Base-by-base conservation (phyloP, 1,140 invertebrate genomes). In the Saccostrea glomerata region DNA sequence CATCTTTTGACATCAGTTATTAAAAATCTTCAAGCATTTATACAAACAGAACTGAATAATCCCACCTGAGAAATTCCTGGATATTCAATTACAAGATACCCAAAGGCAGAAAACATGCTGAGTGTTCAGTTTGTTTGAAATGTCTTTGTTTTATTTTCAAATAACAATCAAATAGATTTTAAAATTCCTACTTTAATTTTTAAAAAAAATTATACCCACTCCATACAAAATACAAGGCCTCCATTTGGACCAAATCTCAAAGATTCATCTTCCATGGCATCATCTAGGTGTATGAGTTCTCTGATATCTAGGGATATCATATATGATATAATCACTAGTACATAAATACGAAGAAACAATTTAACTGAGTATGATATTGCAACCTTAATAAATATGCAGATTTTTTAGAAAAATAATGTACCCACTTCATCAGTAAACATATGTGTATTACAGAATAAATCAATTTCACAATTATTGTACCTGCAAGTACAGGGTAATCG, bases 221-320 rank as follows among this genome's bases (percentile, higher is more conserved):
- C 98, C 96, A 99, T 97, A 95, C 99, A 99, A 95, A 98, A 99
- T 0, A 99, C 96, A 1, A 99, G 96, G 4, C 98, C 99, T 73
- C 99, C 99, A 96, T 99, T 99, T 0, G 99, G 99, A 7, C 99
- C 99, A 96, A 98, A 98, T 91, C 97, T 96, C n/a, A 99, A 94
- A 89, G 98, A 97, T 89, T 98, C 97, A 96, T 99, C 98, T 95
- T 99, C 98, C 98, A 99, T 99, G 0, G 97, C 98, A 96, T 99
- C 99, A 92, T 99, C 98, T 0, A 99, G 95, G 89, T 98, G 97
- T 93, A 99, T 99, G 54, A 99, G 95, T 91, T 99, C 98, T 91
- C 98, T 95, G 86, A 99, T 97, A 96, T 99, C 99, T 96, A 90
- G 40, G 92, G 93, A 47, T 47, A 47, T 3, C 47, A 47, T 47